Conservation (phyloP, 2,888 invertebrate genomes). For the Lampropteryx suffumata region DNA sequence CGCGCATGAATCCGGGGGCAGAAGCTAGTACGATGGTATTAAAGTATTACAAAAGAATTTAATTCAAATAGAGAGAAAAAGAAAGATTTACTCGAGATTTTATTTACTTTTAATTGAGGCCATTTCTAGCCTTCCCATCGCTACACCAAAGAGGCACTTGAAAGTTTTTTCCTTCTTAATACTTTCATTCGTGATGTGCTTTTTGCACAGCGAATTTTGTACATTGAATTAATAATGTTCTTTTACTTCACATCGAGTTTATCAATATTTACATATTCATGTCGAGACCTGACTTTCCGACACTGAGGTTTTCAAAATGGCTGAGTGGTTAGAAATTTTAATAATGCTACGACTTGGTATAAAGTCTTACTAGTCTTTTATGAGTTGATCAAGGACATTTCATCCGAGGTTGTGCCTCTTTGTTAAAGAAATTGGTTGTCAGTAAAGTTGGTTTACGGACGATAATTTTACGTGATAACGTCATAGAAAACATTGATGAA, state of each 20-base stretch:
- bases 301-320: conserved; percentile 12
- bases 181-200: conserved; percentile 8
- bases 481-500: no score
- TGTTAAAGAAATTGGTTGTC: no score
- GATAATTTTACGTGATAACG: no score
- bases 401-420: no score
- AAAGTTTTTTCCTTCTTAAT: conserved; percentile 22
- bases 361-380: no score
- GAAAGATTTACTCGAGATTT: conserved; percentile 19
- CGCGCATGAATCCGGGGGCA: no score
- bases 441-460: no score
- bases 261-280: conserved; percentile 17
- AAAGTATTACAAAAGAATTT: no score
- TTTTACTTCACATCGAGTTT: conserved; percentile 17
- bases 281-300: conserved; percentile 14
- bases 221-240: conserved; percentile 16
- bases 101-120: conserved; percentile 26
- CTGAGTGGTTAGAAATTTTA: conserved; percentile 2
- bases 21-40: no score
- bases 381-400: no score
- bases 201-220: conserved; percentile 9
- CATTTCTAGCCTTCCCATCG: conserved; percentile 17
- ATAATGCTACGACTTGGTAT: conserved; percentile 2
- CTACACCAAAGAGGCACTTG: conserved; percentile 23
- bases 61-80: no score